Evolutionary conservation across 1,140 invertebrate species (phyloP), one percentile per base, ranked within the genome.

Genomic region (Brachionus paranguensis): DNA sequence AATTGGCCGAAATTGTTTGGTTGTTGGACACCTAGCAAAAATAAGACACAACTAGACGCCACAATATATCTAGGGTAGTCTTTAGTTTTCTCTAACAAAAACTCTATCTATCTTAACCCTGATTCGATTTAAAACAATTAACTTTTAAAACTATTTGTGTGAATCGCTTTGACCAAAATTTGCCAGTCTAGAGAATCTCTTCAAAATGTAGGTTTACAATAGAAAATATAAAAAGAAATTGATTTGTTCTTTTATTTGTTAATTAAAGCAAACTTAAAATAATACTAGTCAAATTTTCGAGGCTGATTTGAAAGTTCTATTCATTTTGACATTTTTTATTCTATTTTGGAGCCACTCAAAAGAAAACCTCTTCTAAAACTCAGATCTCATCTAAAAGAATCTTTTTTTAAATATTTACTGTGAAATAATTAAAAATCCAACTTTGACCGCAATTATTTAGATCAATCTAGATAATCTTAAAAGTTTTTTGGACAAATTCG

Each of bases 191-290:
- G 53, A 60, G 17, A 10, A 60, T 60, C 53, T 24, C 53, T 60
- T 60, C 53, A 60, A 60, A 53, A 60, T 60, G 20, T 60, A 60
- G 33, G 65, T 68, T 68, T 68, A n/a, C 10, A 29, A 12, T 14
- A 20, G 24, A 60, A 60, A 60, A 20, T 14, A 20, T 0, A 33
- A 65, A 65, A 4, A 33, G 6, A 41, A 68, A 68, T 33, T 41
- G 33, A 68, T 68, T 68, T 68, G 65, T 68, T 68, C 65, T 68
- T 41, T 68, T 68, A 68, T 68, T 33, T 68, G 17, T 68, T 20
- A 20, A 60, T 60, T 60, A 20, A 20, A 60, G 0, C 53, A 60
- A 60, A 60, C 17, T 60, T 60, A 47, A 47, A 11, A 10, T 37
- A 37, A 37, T 37, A 7, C 33, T 37, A 6, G 4, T 7, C 33